Conservation (phyloP, 2,888 invertebrate species). For the Dryomyza anilis region DNA sequence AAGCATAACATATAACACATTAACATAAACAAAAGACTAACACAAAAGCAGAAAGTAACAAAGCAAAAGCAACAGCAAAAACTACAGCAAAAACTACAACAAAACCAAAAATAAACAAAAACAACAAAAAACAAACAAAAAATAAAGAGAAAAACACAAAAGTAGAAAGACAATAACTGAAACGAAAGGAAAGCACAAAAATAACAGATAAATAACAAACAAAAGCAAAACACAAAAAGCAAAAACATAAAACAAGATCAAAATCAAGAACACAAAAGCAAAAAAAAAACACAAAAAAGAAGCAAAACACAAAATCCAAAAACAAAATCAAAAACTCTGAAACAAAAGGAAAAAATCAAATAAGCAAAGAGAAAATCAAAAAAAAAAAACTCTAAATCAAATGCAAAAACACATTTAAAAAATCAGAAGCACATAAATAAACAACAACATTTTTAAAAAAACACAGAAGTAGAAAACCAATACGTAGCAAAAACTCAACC, state of each 20-base stretch:
- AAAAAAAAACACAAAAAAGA: background rate
- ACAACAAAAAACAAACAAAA: background rate
- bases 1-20: background rate
- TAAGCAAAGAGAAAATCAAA: background rate
- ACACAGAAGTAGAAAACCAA: background rate
- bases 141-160: background rate
- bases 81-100: background rate
- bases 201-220: background rate
- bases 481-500: background rate
- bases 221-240: background rate
- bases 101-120: background rate
- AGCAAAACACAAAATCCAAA: background rate
- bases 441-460: background rate
- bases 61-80: background rate
- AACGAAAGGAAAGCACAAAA: background rate
- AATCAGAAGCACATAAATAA: background rate
- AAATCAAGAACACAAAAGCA: background rate
- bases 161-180: background rate
- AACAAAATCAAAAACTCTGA: background rate
- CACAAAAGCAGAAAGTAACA: background rate
- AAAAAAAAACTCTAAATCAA: background rate
- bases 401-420: background rate
- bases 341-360: background rate
- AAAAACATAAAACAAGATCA: background rate
- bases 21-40: background rate